These are phyloP conservation scores for Falco concolor DNA, from an alignment of 2,797 vertebrate species.

Conservation along the genomic window DNA sequence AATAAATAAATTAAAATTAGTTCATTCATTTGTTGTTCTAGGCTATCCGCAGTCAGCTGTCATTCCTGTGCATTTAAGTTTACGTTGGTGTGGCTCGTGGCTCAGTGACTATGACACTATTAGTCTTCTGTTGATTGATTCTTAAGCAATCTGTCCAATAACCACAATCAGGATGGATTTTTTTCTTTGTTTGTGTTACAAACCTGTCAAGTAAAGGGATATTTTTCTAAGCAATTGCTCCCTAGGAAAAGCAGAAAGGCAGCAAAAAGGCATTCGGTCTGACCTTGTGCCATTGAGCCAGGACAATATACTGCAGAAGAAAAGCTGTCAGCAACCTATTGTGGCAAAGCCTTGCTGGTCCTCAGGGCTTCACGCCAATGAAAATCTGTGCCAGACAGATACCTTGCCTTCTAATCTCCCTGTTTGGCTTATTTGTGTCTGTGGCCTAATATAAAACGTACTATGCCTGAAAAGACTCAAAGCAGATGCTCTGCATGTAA, in stretches of 20 bases:
- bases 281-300: conserved; percentile 49
- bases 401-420: background rate
- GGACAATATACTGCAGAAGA: conserved; percentile 3
- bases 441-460: background rate
- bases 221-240: conserved; percentile 52
- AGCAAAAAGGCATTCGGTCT: conserved; percentile 14
- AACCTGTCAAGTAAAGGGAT: conserved; percentile 23
- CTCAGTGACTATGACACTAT: background rate
- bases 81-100: background rate
- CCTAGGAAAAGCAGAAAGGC: background rate
- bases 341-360: background rate
- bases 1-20: too few species aligned
- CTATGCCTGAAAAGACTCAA: background rate
- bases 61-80: background rate
- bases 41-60: background rate
- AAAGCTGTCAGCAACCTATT: conserved; percentile 22
- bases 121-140: conserved; percentile 1
- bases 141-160: background rate
- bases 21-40: background rate
- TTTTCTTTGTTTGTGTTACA: conserved; percentile 30
- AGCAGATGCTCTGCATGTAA: background rate
- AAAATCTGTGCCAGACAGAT: conserved; percentile 27
- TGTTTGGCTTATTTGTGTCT: background rate
- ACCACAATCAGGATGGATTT: background rate
- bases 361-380: background rate